These are phyloP conservation scores for Pseudoatta argentina DNA, from an alignment of 1,140 invertebrate genomes.

Conservation along the genomic window DNA sequence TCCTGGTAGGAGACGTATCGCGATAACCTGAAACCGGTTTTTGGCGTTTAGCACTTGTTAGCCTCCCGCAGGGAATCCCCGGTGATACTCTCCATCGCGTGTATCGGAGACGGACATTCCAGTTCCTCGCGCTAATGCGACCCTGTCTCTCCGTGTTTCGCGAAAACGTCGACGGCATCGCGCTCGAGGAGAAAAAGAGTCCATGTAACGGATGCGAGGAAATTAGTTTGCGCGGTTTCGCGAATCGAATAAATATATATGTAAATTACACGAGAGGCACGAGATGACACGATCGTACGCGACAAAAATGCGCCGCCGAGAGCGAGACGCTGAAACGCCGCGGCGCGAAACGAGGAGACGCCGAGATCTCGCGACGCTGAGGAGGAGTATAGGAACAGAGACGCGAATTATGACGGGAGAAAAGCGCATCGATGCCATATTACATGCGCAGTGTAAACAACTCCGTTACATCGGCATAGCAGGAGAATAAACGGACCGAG, in stretches of 20 bases:
- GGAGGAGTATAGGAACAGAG: too few relatives aligned
- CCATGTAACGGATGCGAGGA: conserved; percentile 35
- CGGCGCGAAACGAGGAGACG: background rate
- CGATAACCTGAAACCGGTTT: conserved; percentile 74
- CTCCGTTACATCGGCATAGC: conserved; percentile 86
- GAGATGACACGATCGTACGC: background rate
- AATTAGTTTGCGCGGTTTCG: background rate
- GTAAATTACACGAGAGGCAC: conserved; percentile 43
- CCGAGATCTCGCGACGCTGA: background rate
- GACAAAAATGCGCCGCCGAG: background rate
- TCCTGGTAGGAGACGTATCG: conserved; percentile 80
- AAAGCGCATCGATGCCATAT: conserved; percentile 79
- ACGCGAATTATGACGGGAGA: conserved; percentile 20
- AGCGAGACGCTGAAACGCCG: background rate
- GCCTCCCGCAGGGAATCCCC: background rate
- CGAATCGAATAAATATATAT: background rate
- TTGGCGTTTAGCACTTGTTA: conserved; percentile 33
- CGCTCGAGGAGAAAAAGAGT: conserved; percentile 41
- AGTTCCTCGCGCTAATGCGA: conserved; percentile 56
- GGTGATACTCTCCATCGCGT: background rate
- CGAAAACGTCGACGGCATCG: conserved; percentile 55
- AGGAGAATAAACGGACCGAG: conserved; percentile 82
- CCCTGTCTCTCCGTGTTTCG: conserved; percentile 49
- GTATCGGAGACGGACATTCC: background rate
- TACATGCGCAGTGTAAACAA: conserved; percentile 87